These are phyloP conservation scores for Dipodomys spectabilis DNA, from an alignment of 2,113 vertebrate genomes.

Conservation along the genomic window DNA sequence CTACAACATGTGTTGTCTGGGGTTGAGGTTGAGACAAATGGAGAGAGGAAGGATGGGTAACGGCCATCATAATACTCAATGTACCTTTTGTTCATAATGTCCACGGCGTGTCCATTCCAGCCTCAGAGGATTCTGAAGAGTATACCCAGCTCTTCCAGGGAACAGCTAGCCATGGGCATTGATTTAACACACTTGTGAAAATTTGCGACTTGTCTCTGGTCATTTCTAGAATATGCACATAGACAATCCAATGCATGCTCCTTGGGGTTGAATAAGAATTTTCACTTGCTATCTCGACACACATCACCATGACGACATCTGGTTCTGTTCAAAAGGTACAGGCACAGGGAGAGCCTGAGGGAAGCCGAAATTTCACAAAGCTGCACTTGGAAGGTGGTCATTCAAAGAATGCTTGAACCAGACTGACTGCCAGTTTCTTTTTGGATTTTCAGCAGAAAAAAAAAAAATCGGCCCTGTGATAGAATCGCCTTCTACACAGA, in stretches of 20 bases:
- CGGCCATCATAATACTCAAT: no score
- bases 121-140: neutral
- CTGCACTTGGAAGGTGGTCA: slow-evolving; percentile 97
- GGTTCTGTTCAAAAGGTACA: slow-evolving; percentile 96
- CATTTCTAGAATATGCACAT: slow-evolving; percentile 95
- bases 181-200: neutral
- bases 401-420: slow-evolving; percentile 93
- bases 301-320: slow-evolving; percentile 94
- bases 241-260: slow-evolving; percentile 92
- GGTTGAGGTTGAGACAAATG: no score
- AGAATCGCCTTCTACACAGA: slow-evolving; percentile 94
- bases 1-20: no score
- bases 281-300: slow-evolving; percentile 96
- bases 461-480: slow-evolving; percentile 90
- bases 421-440: slow-evolving; percentile 93
- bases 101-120: no score
- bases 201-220: slow-evolving; percentile 86
- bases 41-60: no score
- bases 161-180: neutral
- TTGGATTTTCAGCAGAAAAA: slow-evolving; percentile 92
- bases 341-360: slow-evolving; percentile 93
- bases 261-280: slow-evolving; percentile 95
- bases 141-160: neutral
- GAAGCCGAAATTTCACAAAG: slow-evolving; percentile 96
- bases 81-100: no score